Evolutionary conservation across 1,140 invertebrate species (phyloP).

Genomic region (Temnothorax curvispinosus): DNA sequence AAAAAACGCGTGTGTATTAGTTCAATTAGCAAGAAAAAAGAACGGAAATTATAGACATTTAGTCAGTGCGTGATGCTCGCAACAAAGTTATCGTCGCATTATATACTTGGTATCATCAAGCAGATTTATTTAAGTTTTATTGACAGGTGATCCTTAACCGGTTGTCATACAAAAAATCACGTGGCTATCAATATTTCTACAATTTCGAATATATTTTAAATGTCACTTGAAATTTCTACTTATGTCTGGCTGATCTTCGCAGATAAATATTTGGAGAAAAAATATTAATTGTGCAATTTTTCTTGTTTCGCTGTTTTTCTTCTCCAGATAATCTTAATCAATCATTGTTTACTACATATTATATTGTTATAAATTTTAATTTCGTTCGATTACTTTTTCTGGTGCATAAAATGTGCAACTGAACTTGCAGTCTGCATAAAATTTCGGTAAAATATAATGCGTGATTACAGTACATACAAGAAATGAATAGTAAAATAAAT

Average conservation of each 20-base stretch:
- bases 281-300: background rate
- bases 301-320: background rate
- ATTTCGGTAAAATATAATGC: background rate
- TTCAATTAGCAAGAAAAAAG: conserved; percentile 27
- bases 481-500: background rate
- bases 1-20: background rate
- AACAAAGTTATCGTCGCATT: background rate
- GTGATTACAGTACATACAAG: background rate
- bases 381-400: background rate
- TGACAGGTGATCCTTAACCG: background rate
- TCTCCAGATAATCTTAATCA: background rate
- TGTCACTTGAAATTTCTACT: background rate
- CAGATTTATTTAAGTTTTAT: background rate
- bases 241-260: background rate
- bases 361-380: background rate
- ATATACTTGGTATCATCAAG: background rate
- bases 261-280: background rate
- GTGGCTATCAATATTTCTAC: background rate
- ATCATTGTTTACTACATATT: background rate
- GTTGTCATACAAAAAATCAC: background rate
- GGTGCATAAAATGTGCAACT: background rate
- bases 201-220: conserved; percentile 11
- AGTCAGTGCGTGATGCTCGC: background rate
- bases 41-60: background rate
- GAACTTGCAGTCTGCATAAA: background rate